Evolutionary conservation across 2,797 vertebrate genomes (phyloP), one percentile per base, ranked within the genome.

Genomic region (Gymnodraco acuticeps): DNA sequence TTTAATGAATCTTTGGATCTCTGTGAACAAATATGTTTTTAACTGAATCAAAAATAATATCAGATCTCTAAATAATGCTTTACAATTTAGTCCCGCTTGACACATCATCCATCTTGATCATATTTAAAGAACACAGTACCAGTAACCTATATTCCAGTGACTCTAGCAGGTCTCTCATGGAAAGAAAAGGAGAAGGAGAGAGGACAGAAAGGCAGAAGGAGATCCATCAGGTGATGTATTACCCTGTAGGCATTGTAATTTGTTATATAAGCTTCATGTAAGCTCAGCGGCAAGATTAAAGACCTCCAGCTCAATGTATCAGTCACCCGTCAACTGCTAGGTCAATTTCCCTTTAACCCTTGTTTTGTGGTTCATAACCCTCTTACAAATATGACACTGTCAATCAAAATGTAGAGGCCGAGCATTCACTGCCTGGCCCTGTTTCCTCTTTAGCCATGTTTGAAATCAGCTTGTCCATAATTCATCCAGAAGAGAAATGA

Each of bases 271-370:
- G 93, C 93, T 94, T 96, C 94, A 93, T 94, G 92, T 95, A 95
- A 88, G 93, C 94, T 94, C 94, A 89, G 91, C 92, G 86, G 88
- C 81, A 95, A 96, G 95, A 96, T 94, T 93, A 95, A 95, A 95
- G 94, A 92, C 89, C 95, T 94, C 92, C 94, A 92, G 90, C 87
- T 94, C 89, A 83, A 91, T 94, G 95, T 95, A 95, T 96, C 95
- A 95, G 93, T 94, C 94, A 94, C 90, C 93, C 92, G 88, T 94
- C 90, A 96, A 95, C 77, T 90, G 83, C 93, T 92, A 91, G 95
- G 95, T 96, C 94, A 96, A 94, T 94, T 95, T 96, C 92, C 94
- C 93, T 95, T 96, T 96, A 96, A 96, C 95, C 93, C 90, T 85
- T 93, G 94, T 95, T 96, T 96, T 92, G 93, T 95, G 95, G 95